phyloP scores from a whole-genome alignment of 2,797 vertebrate genomes.

The Microhierax caerulescens region DNA sequence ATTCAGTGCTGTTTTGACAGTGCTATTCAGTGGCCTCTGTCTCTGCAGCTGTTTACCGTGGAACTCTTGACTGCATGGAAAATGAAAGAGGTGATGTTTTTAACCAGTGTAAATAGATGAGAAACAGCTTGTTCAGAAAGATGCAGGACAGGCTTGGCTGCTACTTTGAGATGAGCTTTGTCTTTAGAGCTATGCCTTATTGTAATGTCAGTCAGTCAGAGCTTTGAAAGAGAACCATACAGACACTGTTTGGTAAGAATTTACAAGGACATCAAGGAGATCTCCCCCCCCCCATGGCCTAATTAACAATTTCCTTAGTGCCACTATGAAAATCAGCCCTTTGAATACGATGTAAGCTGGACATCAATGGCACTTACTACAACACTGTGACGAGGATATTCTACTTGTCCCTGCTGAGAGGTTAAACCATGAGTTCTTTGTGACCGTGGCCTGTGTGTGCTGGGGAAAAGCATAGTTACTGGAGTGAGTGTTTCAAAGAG shows the following conservation, averaged over 20 bases:
- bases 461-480: not conserved
- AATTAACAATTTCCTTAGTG: constrained; percentile 49
- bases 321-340: constrained; percentile 45
- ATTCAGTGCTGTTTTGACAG: not conserved
- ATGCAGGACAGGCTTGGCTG: not conserved
- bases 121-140: constrained; percentile 28
- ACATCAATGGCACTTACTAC: constrained; percentile 34
- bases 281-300: constrained; percentile 9
- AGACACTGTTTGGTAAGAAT: constrained; percentile 59
- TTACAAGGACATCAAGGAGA: constrained; percentile 26
- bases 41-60: not conserved
- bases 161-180: constrained; percentile 41
- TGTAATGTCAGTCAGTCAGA: constrained; percentile 49
- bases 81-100: constrained; percentile 2
- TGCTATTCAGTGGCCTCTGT: not conserved
- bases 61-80: not conserved
- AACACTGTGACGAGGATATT: not conserved
- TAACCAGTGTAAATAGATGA: constrained; percentile 7
- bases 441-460: not conserved
- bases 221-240: constrained; percentile 39
- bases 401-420: constrained; percentile 24
- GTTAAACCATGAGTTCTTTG: constrained; percentile 16
- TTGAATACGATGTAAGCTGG: constrained; percentile 57
- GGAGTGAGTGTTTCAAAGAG: not conserved
- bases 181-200: constrained; percentile 39